Conservation (phyloP, 2,888 invertebrate species). For the Zhuqinia jingwanae region DNA sequence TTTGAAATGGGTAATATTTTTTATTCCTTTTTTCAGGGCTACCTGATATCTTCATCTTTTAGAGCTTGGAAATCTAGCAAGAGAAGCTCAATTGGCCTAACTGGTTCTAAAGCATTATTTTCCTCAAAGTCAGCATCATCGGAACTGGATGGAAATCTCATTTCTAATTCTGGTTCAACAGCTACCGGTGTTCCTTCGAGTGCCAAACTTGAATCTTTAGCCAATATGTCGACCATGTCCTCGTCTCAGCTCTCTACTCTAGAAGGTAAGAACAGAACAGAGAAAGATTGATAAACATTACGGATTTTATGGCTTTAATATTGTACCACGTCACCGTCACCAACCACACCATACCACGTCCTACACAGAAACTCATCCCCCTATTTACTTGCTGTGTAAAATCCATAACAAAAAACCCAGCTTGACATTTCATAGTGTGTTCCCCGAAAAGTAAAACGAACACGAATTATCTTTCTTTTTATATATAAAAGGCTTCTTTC, state of each 20-base stretch:
- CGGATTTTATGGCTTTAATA: conserved; percentile 44
- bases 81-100: conserved; percentile 70
- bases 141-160: conserved; percentile 63
- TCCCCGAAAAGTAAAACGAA: not conserved
- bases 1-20: conserved; percentile 7
- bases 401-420: not conserved
- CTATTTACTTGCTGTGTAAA: conserved; percentile 9
- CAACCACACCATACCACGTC: not conserved
- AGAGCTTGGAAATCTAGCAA: conserved; percentile 66
- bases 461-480: not conserved
- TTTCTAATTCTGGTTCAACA: conserved; percentile 59
- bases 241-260: conserved; percentile 67
- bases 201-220: conserved; percentile 72
- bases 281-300: conserved; percentile 15
- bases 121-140: conserved; percentile 64
- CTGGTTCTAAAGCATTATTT: conserved; percentile 62
- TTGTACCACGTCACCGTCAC: conserved; percentile 6
- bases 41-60: conserved; percentile 66
- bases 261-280: conserved; percentile 54
- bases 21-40: conserved; percentile 49
- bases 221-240: conserved; percentile 72
- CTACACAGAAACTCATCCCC: too few relatives aligned
- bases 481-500: not conserved
- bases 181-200: conserved; percentile 67
- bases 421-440: conserved; percentile 8